Evolutionary conservation across 2,888 invertebrate species (phyloP).

Genomic region (Luperina testacea): DNA sequence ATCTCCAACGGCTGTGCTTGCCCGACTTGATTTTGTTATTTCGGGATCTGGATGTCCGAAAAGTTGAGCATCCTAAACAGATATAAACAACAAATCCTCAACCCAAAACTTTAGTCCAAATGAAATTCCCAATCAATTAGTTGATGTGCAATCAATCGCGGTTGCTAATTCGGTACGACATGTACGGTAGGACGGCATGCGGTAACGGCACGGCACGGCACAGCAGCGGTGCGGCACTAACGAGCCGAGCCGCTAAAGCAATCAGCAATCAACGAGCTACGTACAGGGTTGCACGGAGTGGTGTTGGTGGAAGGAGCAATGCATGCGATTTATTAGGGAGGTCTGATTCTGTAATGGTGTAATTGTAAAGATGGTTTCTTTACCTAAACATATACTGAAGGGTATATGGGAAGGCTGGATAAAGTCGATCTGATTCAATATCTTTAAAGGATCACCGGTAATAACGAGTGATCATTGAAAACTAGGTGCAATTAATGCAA

Average conservation of each 20-base stretch:
- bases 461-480: neutral
- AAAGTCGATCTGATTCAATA: neutral
- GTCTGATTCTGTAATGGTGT: neutral
- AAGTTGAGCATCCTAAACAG: slow-evolving; percentile 10
- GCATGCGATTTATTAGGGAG: slow-evolving; percentile 6
- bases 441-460: neutral
- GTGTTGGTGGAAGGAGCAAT: neutral
- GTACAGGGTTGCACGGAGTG: slow-evolving; percentile 47
- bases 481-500: neutral
- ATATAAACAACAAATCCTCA: slow-evolving; percentile 14
- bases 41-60: neutral
- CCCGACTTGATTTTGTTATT: neutral
- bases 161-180: slow-evolving; percentile 60
- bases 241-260: slow-evolving; percentile 73
- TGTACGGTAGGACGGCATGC: slow-evolving; percentile 42
- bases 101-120: slow-evolving; percentile 20
- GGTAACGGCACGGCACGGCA: slow-evolving; percentile 32
- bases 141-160: slow-evolving; percentile 58
- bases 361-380: neutral
- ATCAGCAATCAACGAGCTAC: slow-evolving; percentile 75
- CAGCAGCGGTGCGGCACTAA: slow-evolving; percentile 64
- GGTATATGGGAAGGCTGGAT: neutral
- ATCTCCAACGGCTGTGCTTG: neutral
- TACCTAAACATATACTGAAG: neutral
- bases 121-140: slow-evolving; percentile 63